phyloP scores from a whole-genome alignment of 2,797 vertebrate genomes.

The Characodon lateralis region DNA sequence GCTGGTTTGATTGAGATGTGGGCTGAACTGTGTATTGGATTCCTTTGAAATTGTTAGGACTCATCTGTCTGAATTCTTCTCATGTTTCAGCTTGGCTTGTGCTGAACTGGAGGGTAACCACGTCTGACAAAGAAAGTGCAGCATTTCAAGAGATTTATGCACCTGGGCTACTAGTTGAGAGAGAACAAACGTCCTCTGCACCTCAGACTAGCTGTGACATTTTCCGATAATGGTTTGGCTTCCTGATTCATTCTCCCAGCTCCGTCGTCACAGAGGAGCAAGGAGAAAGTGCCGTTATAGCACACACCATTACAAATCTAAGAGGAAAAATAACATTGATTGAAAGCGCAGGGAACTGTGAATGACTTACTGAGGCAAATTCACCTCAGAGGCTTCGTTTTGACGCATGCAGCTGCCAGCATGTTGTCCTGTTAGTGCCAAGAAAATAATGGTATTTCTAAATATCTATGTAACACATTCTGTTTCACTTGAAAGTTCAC shows the following conservation, averaged over 20 bases:
- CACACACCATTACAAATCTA: constrained; percentile 54
- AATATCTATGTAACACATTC: constrained; percentile 67
- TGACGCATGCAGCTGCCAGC: constrained; percentile 46
- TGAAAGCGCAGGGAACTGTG: constrained; percentile 55
- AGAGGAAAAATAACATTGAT: constrained; percentile 62
- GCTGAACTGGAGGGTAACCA: constrained; percentile 26
- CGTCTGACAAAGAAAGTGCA: constrained; percentile 47
- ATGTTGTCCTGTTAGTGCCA: constrained; percentile 59
- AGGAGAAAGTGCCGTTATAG: constrained; percentile 43
- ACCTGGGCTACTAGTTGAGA: constrained; percentile 36
- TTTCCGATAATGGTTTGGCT: constrained; percentile 55
- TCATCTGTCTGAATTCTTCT: constrained; percentile 47
- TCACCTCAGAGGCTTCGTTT: constrained; percentile 57
- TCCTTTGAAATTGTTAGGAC: constrained; percentile 39
- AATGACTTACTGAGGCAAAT: constrained; percentile 58
- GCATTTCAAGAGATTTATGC: constrained; percentile 40
- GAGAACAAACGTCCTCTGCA: constrained; percentile 25
- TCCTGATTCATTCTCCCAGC: constrained; percentile 37
- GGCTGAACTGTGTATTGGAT: constrained; percentile 40
- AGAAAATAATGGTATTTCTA: constrained; percentile 69
- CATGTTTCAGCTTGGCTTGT: constrained; percentile 43
- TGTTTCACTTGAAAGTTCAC: constrained; percentile 48
- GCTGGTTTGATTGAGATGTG: constrained; percentile 39
- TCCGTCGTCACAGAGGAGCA: constrained; percentile 36
- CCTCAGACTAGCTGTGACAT: constrained; percentile 43